Evolutionary conservation across 2,888 invertebrate genomes (phyloP).

Genomic region (Rambutsinella grinnellia): DNA sequence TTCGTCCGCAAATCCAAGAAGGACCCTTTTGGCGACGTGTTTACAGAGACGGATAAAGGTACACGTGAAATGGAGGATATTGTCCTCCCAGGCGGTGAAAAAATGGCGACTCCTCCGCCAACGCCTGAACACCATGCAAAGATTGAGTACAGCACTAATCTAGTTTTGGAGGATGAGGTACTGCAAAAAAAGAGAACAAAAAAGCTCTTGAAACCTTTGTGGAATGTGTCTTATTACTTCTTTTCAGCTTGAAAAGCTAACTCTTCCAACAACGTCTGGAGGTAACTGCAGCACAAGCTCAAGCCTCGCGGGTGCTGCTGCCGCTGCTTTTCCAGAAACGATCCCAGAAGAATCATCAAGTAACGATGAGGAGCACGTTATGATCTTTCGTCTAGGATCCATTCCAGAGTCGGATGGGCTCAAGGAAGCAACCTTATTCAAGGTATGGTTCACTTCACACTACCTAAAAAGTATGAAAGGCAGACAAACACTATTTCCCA

Average conservation of each 20-base stretch:
- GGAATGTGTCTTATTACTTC: no score
- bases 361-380: conserved; percentile 92
- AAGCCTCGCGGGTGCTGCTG: conserved; percentile 46
- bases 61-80: conserved; percentile 47
- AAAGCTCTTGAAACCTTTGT: conserved; percentile 17
- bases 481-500: not conserved
- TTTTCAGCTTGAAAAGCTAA: conserved; percentile 65
- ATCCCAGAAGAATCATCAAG: conserved; percentile 94
- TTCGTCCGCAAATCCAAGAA: conserved; percentile 72
- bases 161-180: conserved; percentile 66
- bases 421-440: conserved; percentile 83
- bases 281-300: conserved; percentile 38
- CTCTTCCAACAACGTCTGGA: conserved; percentile 53
- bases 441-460: conserved; percentile 72
- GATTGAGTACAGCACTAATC: conserved; percentile 65
- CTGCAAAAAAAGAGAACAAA: conserved; percentile 20
- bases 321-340: conserved; percentile 88
- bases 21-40: conserved; percentile 78
- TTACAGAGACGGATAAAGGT: conserved; percentile 71
- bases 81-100: conserved; percentile 50
- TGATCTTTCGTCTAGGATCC: conserved; percentile 87
- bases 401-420: conserved; percentile 80
- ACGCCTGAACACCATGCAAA: conserved; percentile 66
- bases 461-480: not conserved
- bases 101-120: conserved; percentile 65